Evolutionary conservation across 2,888 invertebrate genomes (phyloP), one percentile per base, ranked within the genome.

Genomic region (Atethmia centrago): DNA sequence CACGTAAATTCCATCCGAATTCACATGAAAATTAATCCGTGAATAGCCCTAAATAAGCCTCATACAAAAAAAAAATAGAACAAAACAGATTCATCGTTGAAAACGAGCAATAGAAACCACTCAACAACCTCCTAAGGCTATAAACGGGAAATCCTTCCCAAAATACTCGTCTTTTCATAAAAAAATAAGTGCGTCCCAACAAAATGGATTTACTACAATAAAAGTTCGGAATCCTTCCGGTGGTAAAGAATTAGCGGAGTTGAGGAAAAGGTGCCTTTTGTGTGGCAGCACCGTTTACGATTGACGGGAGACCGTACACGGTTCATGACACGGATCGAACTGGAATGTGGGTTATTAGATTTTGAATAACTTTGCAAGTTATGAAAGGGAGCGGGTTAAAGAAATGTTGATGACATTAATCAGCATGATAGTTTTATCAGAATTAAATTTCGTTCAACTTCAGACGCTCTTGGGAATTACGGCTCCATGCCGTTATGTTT

Each of bases 131-230:
- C 58, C 36, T 63, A 25, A 58, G 31, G 70, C 67, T 70, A 65
- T 81, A 73, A 77, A 73, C 49, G 56, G 65, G 53, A 79, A 77
- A 67, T 85, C 72, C 73, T 75, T 63, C 47, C 67, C 55, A 79
- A 84, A 86, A 85, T 80, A 80, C 82, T 79, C 76, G 56, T 69
- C 70, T 74, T 83, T 83, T 82, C 82, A 82, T 80, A 85, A 85
- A 86, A n/a, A 85, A 74, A 76, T 86, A 82, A 85, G 83, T 77
- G 78, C 75, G 73, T 56, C 76, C 76, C 73, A 56, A 65, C 66
- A 71, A 77, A 85, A 86, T 77, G 68, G 75, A 70, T 63, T 53
- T 63, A 65, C 64, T 62, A 79, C 77, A 79, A 75, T 79, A 77
- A 84, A 77, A 84, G 62, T 79, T 86, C 56, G 49, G 70, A 58